phyloP scores from a whole-genome alignment of 37 sponge, comb jelly and placozoan species.

The Theonella swinhoei region DNA sequence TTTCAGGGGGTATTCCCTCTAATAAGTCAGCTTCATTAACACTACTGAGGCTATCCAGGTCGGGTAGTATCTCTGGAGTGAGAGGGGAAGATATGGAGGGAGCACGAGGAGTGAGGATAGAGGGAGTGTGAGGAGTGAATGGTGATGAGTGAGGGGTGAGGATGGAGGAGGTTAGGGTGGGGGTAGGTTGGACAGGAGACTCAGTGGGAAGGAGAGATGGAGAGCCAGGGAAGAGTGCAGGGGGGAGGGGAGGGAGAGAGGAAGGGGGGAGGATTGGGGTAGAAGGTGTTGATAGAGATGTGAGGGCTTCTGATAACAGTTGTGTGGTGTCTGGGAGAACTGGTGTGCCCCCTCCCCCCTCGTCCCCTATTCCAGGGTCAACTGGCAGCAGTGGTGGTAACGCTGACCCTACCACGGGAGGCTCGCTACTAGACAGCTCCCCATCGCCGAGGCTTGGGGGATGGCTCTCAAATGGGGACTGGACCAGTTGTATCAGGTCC shows the following conservation, averaged over 20 bases:
- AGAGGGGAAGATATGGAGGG: not conserved
- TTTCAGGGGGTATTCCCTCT: conserved; percentile 56
- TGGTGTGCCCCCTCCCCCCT: not conserved
- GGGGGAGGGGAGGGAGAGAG: not conserved
- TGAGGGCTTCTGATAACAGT: not conserved
- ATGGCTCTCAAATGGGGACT: not conserved
- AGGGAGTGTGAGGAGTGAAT: not conserved
- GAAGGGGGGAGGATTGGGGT: not conserved
- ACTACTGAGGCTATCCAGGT: not conserved
- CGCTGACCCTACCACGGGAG: no score
- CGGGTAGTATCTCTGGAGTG: not conserved
- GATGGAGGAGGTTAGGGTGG: not conserved
- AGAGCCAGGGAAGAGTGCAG: not conserved
- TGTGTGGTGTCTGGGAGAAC: not conserved
- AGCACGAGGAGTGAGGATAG: not conserved
- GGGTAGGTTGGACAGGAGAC: not conserved
- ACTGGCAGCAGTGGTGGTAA: no score
- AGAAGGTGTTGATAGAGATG: not conserved
- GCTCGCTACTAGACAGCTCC: not conserved
- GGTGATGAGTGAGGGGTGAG: not conserved
- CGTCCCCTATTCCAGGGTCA: no score
- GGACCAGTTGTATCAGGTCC: conserved; percentile 28
- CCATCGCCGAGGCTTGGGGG: not conserved
- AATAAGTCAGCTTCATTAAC: conserved; percentile 21
- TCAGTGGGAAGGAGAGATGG: not conserved